These are phyloP conservation scores for Drosophila nigromelanica DNA, from an alignment of 1,140 invertebrate species.

Conservation along the genomic window DNA sequence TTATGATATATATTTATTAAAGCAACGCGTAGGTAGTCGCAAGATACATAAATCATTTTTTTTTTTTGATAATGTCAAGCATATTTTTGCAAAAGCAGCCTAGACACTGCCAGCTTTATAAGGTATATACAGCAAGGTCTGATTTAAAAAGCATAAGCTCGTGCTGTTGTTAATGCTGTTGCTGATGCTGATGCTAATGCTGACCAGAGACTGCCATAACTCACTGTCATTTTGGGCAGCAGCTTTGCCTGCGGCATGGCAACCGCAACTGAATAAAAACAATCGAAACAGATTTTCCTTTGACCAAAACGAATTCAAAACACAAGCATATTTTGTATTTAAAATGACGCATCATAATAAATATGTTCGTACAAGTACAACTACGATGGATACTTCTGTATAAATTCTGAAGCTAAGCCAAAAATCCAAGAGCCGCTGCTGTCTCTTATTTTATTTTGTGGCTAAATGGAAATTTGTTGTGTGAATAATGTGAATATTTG, in stretches of 20 bases:
- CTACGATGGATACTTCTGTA: constrained; percentile 4
- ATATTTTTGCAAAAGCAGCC: constrained; percentile 41
- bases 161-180: constrained; percentile 16
- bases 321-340: constrained; percentile 46
- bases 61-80: constrained; percentile 38
- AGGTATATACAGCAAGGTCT: not conserved
- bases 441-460: constrained; percentile 62
- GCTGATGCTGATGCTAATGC: constrained; percentile 35
- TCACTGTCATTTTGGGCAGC: constrained; percentile 68
- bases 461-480: constrained; percentile 70
- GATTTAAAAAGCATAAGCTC: constrained; percentile 44
- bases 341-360: constrained; percentile 53
- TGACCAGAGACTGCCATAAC: constrained; percentile 69
- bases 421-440: constrained; percentile 15
- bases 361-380: constrained; percentile 21
- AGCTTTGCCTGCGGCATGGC: constrained; percentile 36
- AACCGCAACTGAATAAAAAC: constrained; percentile 60
- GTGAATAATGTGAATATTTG: constrained; percentile 1
- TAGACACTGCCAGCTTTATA: constrained; percentile 9
- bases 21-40: constrained; percentile 48
- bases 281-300: constrained; percentile 41
- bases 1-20: constrained; percentile 53
- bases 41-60: constrained; percentile 71
- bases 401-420: constrained; percentile 44
- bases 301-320: constrained; percentile 61